Evolutionary conservation across 30 jellyfish, hydroid and myxozoan species (phyloP).

Genomic region (Aurelia coerulea): DNA sequence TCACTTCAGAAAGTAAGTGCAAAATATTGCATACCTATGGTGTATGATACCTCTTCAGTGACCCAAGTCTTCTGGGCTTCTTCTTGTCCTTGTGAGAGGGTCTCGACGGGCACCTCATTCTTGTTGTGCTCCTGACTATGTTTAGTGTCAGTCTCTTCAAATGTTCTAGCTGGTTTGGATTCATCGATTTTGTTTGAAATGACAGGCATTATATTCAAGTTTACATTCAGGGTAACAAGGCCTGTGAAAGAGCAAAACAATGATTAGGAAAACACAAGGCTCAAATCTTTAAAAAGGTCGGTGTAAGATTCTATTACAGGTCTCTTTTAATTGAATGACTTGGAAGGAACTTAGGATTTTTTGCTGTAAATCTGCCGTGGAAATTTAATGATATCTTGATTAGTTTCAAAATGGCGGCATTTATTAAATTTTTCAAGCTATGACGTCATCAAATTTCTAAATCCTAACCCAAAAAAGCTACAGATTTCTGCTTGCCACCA

Average conservation of each 20-base stretch:
- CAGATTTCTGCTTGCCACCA: no score
- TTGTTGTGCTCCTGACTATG: neutral
- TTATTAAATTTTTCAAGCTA: no score
- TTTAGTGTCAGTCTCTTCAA: neutral
- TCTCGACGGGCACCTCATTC: neutral
- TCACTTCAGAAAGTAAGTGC: no score
- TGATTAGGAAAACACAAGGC: neutral
- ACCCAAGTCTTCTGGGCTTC: slow-evolving; percentile 7
- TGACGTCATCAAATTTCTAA: no score
- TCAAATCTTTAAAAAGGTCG: neutral
- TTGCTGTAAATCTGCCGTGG: no score
- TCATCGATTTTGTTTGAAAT: neutral
- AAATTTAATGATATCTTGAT: no score
- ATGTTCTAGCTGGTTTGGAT: neutral
- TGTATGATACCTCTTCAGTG: neutral
- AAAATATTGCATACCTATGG: neutral
- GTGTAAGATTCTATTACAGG: no score
- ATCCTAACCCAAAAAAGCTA: no score
- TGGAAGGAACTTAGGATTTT: no score
- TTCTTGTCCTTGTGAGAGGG: neutral
- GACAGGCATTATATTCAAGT: slow-evolving; percentile 17
- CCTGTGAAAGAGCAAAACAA: slow-evolving; percentile 2
- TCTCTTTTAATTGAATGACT: no score
- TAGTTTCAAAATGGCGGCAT: no score
- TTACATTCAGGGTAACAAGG: slow-evolving; percentile 28